Evolutionary conservation across 2,113 vertebrate species (phyloP), one percentile per base, ranked within the genome.

Genomic region (Desmodus rotundus): DNA sequence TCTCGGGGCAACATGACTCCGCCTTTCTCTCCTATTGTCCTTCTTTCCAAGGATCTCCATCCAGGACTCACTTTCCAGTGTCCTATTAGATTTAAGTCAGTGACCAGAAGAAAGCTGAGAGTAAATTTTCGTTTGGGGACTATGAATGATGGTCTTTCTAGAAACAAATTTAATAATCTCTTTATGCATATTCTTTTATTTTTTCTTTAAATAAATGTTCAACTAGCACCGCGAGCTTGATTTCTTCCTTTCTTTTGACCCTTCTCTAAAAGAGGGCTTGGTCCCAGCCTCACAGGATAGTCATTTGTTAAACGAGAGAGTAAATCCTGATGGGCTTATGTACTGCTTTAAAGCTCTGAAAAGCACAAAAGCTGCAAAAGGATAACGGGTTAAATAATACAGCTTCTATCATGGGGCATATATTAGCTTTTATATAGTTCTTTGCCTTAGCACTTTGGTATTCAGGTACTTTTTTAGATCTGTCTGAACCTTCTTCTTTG

Each of bases 341-440:
- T 76, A 43, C 87, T 81, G 43, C 70, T 89, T 80, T 65, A 89
- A 94, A 93, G 22, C 31, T 83, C 74, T 80, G 31, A 72, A 84
- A 89, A 94, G 76, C 52, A 76, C 84, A 94, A 90, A 87, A 94
- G 38, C 33, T 92, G 2, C 26, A 45, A 86, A 81, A 19, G 73
- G 58, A 84, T 87, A 92, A 85, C 43, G 74, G 65, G n/a, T 94
- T 91, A 68, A 96, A 94, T 84, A 96, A 63, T 31, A 12, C 45
- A 84, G 20, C 52, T 86, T 24, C 67, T 88, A 14, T 78, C 26
- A 28, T 41, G 28, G 52, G 52, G 3, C 33, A 43, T 56, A 38
- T 45, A 43, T 56, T 76, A 52, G 73, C 50, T 94, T 95, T 92
- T 88, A 38, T 87, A 38, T 36, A 80, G 43, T 65, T 83, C 41